phyloP scores from a whole-genome alignment of 2,113 vertebrate genomes.

The Cyprinodon tularosa region DNA sequence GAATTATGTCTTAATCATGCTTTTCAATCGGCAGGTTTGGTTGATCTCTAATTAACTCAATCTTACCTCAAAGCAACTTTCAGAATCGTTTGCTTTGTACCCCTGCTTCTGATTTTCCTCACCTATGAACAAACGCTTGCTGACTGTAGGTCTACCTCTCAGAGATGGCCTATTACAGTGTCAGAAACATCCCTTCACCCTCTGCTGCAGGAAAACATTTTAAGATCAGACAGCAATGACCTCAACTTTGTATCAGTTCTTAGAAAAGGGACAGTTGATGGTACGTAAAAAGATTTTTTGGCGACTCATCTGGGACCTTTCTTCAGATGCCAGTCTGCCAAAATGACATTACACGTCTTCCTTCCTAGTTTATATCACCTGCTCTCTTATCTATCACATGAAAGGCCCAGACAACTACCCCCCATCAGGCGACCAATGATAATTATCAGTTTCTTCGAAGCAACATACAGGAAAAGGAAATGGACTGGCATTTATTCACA shows the following conservation, averaged over 20 bases:
- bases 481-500: slow-evolving; percentile 69
- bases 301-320: slow-evolving; percentile 58
- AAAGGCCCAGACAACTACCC: slow-evolving; percentile 75
- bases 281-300: slow-evolving; percentile 41
- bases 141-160: slow-evolving; percentile 14
- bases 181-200: slow-evolving; percentile 47
- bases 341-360: slow-evolving; percentile 71
- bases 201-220: slow-evolving; percentile 60
- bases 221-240: slow-evolving; percentile 64
- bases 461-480: slow-evolving; percentile 61
- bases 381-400: slow-evolving; percentile 78
- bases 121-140: slow-evolving; percentile 44
- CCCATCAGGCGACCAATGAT: slow-evolving; percentile 68
- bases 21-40: slow-evolving; percentile 5
- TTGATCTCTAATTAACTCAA: slow-evolving; percentile 5
- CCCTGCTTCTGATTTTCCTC: slow-evolving; percentile 28
- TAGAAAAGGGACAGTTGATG: slow-evolving; percentile 4
- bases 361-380: slow-evolving; percentile 63
- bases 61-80: not conserved
- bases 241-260: slow-evolving; percentile 18
- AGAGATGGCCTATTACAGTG: slow-evolving; percentile 64
- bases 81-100: slow-evolving; percentile 29
- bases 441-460: slow-evolving; percentile 62
- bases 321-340: slow-evolving; percentile 65
- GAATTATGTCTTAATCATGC: not conserved